These are phyloP conservation scores for Thripadectes ignobilis DNA, from an alignment of 2,797 vertebrate species.

Conservation along the genomic window DNA sequence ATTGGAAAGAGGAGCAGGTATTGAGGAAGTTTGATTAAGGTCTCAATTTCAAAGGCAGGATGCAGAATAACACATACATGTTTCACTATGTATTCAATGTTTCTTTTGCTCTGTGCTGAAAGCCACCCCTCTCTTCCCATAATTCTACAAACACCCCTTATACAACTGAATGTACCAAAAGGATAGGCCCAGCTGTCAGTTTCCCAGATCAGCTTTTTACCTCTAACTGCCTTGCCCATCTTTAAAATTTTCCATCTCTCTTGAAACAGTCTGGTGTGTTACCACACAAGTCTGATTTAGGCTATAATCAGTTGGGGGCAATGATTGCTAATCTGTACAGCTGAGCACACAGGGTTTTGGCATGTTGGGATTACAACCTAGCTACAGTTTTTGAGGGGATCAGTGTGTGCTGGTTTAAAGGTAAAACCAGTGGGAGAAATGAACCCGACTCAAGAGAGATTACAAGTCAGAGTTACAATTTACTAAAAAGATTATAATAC, in stretches of 20 bases:
- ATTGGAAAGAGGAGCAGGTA: background rate
- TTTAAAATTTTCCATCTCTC: background rate
- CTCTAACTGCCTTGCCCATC: background rate
- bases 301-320: background rate
- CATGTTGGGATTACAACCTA: background rate
- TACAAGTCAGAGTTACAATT: no score
- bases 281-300: background rate
- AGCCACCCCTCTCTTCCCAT: accelerated
- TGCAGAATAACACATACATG: background rate
- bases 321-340: background rate
- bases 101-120: background rate
- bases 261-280: background rate
- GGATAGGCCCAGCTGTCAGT: background rate
- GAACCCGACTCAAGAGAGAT: no score
- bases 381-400: background rate
- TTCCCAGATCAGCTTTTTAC: background rate
- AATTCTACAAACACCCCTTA: background rate
- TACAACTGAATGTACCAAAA: background rate
- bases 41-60: background rate
- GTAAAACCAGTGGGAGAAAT: no score
- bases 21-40: background rate
- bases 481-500: no score
- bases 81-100: background rate
- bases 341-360: background rate
- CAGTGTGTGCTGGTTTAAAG: background rate